Conservation (phyloP, 2,797 vertebrate species). For the Clarias laeviceps region DNA sequence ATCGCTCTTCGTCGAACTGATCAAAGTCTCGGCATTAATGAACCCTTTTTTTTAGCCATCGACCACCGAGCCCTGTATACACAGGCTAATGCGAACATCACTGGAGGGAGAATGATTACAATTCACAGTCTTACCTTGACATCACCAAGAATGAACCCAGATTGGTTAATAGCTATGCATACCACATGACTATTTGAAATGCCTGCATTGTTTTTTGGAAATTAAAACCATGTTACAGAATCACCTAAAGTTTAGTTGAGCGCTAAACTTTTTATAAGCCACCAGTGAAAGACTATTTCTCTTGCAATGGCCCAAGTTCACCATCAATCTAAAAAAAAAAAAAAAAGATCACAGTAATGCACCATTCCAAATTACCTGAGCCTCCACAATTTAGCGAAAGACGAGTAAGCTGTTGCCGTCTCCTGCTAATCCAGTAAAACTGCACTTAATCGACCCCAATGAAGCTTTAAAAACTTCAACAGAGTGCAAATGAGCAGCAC, state of each 20-base stretch:
- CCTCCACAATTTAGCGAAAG: conserved; percentile 13
- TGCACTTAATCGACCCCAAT: conserved; percentile 46
- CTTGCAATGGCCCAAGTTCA: background rate
- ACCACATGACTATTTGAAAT: conserved; percentile 5
- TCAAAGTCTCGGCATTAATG: background rate
- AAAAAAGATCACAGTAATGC: background rate
- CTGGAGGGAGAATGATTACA: background rate
- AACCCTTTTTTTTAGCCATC: background rate
- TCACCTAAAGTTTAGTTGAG: conserved; percentile 11
- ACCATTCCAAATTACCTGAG: conserved; percentile 21
- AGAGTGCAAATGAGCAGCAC: conserved; percentile 37
- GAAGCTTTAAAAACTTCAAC: conserved; percentile 51
- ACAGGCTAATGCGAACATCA: background rate
- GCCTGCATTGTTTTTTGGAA: conserved; percentile 35
- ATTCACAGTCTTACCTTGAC: background rate
- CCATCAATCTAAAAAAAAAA: background rate
- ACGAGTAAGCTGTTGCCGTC: background rate
- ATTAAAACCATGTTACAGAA: conserved; percentile 58
- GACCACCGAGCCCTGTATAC: no score
- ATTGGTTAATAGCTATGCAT: background rate
- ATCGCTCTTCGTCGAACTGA: conserved; percentile 44
- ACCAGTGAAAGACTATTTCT: conserved; percentile 10
- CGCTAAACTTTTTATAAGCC: background rate
- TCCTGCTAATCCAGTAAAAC: conserved; percentile 32
- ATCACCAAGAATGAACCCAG: background rate